Evolutionary conservation across 2,797 vertebrate species (phyloP).

Genomic region (Bradypodion pumilum): DNA sequence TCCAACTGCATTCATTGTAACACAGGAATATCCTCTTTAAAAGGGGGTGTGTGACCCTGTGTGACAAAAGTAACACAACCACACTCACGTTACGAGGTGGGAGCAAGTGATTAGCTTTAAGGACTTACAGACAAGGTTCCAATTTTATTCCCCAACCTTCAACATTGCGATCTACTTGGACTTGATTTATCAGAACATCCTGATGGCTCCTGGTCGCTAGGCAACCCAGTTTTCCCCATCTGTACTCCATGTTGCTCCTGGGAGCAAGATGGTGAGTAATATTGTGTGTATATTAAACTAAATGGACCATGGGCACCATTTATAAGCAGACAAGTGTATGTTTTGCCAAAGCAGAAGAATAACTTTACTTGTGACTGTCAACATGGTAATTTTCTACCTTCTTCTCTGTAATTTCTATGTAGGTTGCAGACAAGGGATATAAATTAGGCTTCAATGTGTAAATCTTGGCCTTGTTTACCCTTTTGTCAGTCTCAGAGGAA

Average conservation of each 20-base stretch:
- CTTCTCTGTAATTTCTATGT: conserved; percentile 30
- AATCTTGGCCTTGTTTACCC: no score
- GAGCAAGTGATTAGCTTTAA: conserved; percentile 30
- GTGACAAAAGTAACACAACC: no score
- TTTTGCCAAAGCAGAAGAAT: conserved; percentile 30
- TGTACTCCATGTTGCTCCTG: conserved; percentile 64
- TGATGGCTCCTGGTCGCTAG: conserved; percentile 70
- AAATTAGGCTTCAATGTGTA: no score
- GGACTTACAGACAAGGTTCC: conserved; percentile 54
- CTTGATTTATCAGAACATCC: conserved; percentile 73
- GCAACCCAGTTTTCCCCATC: conserved; percentile 71
- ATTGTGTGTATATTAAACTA: conserved; percentile 74
- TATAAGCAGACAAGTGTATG: conserved; percentile 48
- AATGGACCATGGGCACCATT: conserved; percentile 74
- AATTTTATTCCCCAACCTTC: conserved; percentile 66
- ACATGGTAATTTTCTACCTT: conserved; percentile 21
- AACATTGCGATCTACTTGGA: conserved; percentile 75
- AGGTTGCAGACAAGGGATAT: conserved; percentile 35
- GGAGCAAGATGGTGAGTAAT: conserved; percentile 72
- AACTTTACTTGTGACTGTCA: conserved; percentile 45
- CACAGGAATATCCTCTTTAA: no score
- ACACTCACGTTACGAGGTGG: background rate
- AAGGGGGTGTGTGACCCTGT: no score
- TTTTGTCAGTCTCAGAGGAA: no score
- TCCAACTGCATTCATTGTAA: no score